Evolutionary conservation across 2,113 vertebrate species (phyloP).

Genomic region (Bos javanicus): DNA sequence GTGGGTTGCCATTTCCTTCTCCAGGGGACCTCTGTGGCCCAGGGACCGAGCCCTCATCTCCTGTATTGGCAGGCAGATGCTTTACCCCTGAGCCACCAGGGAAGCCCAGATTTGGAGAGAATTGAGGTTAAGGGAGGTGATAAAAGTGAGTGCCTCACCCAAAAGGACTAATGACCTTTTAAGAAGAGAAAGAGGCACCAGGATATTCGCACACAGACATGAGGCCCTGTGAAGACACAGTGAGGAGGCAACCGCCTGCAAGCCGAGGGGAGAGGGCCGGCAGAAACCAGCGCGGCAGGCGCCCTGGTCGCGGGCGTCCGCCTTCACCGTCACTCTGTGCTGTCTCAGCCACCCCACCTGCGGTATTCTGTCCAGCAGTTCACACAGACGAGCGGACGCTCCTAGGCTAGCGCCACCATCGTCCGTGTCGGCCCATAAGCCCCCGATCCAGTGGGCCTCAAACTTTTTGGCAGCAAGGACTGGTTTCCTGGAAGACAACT

Average conservation of each 20-base stretch:
- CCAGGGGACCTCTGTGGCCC: neutral
- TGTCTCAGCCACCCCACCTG: fast-evolving
- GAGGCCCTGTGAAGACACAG: neutral
- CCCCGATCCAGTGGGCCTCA: neutral
- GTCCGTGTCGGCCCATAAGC: fast-evolving
- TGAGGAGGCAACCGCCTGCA: neutral
- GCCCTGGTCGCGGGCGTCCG: no score
- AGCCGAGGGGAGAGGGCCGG: neutral
- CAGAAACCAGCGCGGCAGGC: neutral
- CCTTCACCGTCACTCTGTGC: neutral
- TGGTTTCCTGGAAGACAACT: neutral
- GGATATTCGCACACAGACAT: neutral
- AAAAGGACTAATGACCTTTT: neutral
- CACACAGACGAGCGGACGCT: fast-evolving
- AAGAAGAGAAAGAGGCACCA: neutral
- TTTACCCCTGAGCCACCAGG: neutral
- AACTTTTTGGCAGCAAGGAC: neutral
- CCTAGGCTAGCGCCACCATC: fast-evolving
- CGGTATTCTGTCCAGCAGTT: neutral
- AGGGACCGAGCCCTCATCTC: neutral
- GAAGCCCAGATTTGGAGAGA: neutral
- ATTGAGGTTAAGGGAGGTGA: neutral
- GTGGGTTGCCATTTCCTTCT: neutral
- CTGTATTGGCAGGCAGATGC: neutral
- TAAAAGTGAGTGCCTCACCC: no score